A percentile compares a stretch with the other conserved stretches of the same genome.
Evolutionary conservation across 2,888 invertebrate species (phyloP).

Genomic region (Hipparchia sbordonii): DNA sequence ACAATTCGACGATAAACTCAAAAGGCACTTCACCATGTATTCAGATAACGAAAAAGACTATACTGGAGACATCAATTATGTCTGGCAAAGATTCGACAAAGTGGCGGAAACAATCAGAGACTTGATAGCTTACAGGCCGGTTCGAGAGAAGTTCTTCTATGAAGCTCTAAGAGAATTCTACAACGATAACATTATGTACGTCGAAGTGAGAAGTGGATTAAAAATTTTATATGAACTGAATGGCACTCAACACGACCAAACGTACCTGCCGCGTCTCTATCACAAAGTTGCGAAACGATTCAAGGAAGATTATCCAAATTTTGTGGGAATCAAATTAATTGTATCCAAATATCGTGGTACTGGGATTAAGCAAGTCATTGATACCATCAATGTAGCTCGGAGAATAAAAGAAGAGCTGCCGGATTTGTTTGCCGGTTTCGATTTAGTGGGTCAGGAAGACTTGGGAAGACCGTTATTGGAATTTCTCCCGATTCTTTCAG

Average conservation of each 20-base stretch:
- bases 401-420: constrained; percentile 80
- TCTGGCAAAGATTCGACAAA: constrained; percentile 83
- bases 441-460: constrained; percentile 92
- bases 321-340: constrained; percentile 86
- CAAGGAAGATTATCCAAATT: constrained; percentile 83
- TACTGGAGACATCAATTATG: constrained; percentile 76
- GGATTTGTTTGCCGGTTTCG: constrained; percentile 88
- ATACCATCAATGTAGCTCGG: constrained; percentile 62
- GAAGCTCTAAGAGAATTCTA: constrained; percentile 84
- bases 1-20: constrained; percentile 79
- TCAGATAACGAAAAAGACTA: constrained; percentile 49
- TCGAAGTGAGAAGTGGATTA: constrained; percentile 86
- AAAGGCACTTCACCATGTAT: constrained; percentile 79
- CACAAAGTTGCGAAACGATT: constrained; percentile 82
- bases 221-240: constrained; percentile 85
- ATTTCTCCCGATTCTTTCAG: constrained; percentile 81
- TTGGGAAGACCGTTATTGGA: constrained; percentile 84
- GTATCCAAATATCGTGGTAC: constrained; percentile 64
- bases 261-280: constrained; percentile 82
- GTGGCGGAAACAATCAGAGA: constrained; percentile 79
- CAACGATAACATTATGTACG: constrained; percentile 87
- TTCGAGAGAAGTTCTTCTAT: constrained; percentile 85
- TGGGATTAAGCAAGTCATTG: constrained; percentile 61
- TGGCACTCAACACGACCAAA: constrained; percentile 76
- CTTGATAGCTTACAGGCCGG: constrained; percentile 84